Evolutionary conservation across 2,797 vertebrate genomes (phyloP).

Genomic region (Schizopygopsis pylzovi): DNA sequence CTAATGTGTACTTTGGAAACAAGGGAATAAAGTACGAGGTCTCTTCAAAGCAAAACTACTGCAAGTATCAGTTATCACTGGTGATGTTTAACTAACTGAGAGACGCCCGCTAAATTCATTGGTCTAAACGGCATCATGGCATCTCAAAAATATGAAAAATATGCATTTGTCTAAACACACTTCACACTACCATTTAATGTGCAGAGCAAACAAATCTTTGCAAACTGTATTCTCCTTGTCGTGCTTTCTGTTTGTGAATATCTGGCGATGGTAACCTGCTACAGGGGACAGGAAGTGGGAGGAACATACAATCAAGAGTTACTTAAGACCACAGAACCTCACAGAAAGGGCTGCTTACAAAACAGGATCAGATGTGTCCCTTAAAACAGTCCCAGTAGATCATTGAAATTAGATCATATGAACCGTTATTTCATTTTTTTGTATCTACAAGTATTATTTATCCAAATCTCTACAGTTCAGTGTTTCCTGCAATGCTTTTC

Average conservation of each 20-base stretch:
- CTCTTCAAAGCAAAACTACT: neutral
- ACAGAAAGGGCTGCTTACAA: neutral
- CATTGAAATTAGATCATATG: neutral
- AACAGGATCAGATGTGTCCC: neutral
- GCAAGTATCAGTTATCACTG: neutral
- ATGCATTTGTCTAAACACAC: neutral
- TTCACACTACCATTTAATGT: neutral
- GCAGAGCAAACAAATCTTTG: neutral
- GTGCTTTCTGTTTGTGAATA: neutral
- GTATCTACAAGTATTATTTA: neutral
- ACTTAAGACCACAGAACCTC: neutral
- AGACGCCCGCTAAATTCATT: neutral
- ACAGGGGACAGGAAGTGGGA: neutral
- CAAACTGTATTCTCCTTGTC: neutral
- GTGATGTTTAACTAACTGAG: neutral
- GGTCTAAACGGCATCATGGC: neutral
- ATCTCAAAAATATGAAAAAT: neutral
- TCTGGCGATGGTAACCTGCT: neutral
- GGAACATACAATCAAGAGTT: neutral
- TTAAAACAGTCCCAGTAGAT: neutral
- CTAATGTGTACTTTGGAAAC: neutral
- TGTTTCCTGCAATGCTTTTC: neutral
- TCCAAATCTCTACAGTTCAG: neutral
- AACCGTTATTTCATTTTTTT: neutral
- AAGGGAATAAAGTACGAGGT: neutral